phyloP scores from a whole-genome alignment of 2,797 vertebrate species.

The Orestias chungarensis region DNA sequence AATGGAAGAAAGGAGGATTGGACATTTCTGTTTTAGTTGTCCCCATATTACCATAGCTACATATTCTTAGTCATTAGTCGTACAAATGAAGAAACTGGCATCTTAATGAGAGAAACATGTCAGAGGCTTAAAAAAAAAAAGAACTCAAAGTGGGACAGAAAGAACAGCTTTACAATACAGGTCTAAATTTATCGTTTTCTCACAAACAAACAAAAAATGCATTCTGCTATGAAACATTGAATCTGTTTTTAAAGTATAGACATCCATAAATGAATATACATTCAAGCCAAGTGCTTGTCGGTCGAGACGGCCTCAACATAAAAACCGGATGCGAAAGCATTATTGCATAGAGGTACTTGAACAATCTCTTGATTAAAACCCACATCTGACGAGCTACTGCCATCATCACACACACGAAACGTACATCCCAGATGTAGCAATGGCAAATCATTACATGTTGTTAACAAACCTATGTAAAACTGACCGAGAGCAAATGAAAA shows the following conservation, averaged over 20 bases:
- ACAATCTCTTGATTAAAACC: constrained; percentile 67
- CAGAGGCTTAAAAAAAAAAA: constrained; percentile 9
- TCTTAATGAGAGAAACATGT: constrained; percentile 18
- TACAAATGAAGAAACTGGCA: constrained; percentile 13
- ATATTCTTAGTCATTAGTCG: constrained; percentile 19
- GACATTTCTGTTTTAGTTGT: constrained; percentile 17
- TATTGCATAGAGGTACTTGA: constrained; percentile 76
- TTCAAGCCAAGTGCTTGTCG: constrained; percentile 66
- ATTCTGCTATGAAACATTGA: constrained; percentile 34
- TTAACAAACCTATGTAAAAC: constrained; percentile 10
- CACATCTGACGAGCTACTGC: constrained; percentile 56
- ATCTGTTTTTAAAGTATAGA: constrained; percentile 41
- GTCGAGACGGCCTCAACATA: constrained; percentile 55
- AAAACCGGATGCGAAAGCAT: constrained; percentile 59
- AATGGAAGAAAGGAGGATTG: constrained; percentile 33
- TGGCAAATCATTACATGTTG: constrained; percentile 1
- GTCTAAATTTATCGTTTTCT: neutral
- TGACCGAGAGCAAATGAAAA: neutral
- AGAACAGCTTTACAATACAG: constrained; percentile 14
- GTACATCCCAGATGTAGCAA: constrained; percentile 3
- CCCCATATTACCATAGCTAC: constrained; percentile 38
- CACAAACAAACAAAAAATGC: constrained; percentile 28
- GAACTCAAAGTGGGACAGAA: constrained; percentile 1
- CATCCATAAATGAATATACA: constrained; percentile 62
- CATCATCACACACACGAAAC: constrained; percentile 26